phyloP scores from a whole-genome alignment of 2,797 vertebrate species.

The Masticophis lateralis region DNA sequence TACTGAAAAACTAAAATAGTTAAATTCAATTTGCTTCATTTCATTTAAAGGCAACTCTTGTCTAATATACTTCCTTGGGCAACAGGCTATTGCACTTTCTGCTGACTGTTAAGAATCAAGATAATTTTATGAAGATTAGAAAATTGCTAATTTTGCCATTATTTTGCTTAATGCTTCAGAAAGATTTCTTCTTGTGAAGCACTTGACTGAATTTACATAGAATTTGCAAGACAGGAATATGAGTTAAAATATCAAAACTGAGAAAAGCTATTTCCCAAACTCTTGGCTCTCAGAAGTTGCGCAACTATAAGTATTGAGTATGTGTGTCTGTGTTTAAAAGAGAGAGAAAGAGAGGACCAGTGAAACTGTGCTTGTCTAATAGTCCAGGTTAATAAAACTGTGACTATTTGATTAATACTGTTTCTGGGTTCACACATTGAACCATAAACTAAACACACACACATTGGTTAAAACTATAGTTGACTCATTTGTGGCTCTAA shows the following conservation, averaged over 20 bases:
- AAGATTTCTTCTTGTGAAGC: not conserved
- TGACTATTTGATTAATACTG: not conserved
- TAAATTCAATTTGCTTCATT: not conserved
- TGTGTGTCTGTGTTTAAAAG: not conserved
- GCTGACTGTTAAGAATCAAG: not conserved
- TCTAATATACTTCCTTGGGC: not conserved
- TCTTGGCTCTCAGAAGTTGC: not conserved
- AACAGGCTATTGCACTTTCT: not conserved
- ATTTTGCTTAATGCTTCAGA: constrained; percentile 29
- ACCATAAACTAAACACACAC: not conserved
- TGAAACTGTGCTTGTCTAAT: not conserved
- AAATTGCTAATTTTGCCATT: constrained; percentile 20
- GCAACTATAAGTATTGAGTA: not conserved
- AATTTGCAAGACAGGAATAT: not conserved
- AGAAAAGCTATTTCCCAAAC: not conserved
- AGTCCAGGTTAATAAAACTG: not conserved
- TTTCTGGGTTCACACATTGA: not conserved
- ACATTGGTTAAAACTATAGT: not conserved
- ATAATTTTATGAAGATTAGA: constrained; percentile 7
- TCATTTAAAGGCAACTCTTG: not conserved
- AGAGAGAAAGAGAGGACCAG: not conserved
- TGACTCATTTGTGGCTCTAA: not conserved
- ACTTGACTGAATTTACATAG: constrained; percentile 1
- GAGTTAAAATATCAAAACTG: not conserved
- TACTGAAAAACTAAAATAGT: not conserved